These are phyloP conservation scores for Herpailurus yagouaroundi DNA, from an alignment of 2,113 vertebrate genomes.

Conservation along the genomic window DNA sequence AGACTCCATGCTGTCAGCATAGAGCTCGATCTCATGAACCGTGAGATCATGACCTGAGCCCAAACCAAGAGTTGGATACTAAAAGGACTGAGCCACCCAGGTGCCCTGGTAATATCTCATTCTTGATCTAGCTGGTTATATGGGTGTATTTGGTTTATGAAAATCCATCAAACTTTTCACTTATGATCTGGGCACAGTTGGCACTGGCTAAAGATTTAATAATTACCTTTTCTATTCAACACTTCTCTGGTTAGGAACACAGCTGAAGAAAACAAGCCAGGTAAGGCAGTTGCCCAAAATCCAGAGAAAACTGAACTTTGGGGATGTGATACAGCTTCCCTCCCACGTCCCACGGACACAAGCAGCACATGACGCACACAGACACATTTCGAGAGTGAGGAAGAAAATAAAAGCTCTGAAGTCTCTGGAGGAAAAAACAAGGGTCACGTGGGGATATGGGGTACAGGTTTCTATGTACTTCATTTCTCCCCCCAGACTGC, in stretches of 20 bases:
- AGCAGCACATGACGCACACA: no score
- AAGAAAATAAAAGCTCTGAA: not conserved
- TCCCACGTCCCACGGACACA: accelerated
- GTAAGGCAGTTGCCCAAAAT: not conserved
- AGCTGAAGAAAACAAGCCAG: not conserved
- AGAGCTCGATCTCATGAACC: no score
- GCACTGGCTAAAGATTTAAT: not conserved
- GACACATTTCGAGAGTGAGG: not conserved
- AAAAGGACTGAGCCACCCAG: no score
- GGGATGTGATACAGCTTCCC: not conserved
- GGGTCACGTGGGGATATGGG: no score
- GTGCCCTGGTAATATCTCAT: not conserved
- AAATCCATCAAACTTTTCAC: not conserved
- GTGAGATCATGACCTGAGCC: no score
- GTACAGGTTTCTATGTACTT: not conserved
- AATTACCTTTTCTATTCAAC: not conserved
- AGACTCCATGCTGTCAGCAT: no score
- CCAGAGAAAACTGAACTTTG: not conserved
- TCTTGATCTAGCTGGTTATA: not conserved
- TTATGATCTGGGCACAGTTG: not conserved
- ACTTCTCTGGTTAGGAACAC: not conserved
- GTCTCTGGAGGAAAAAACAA: not conserved
- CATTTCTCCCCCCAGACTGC: not conserved
- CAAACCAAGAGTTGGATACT: no score
- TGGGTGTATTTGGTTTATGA: not conserved